Conservation (phyloP, 2,888 invertebrate genomes). For the Drosophila leonis region DNA sequence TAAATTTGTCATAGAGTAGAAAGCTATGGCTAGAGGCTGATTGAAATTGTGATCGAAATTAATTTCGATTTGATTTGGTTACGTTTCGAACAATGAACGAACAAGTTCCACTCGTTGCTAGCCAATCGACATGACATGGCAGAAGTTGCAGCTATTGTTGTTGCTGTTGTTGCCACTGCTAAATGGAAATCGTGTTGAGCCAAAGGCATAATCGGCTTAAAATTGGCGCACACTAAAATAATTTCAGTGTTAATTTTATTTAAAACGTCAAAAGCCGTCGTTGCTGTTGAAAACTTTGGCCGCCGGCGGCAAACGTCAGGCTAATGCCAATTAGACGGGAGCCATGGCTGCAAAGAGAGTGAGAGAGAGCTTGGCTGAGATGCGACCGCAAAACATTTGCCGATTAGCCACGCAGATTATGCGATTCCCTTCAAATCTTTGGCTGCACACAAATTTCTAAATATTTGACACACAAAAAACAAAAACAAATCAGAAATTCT, state of each 20-base stretch:
- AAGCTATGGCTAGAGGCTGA: background rate
- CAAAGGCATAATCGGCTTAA: constrained; percentile 69
- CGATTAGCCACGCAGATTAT: constrained; percentile 71
- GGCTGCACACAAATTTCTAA: constrained; percentile 24
- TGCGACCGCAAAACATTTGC: constrained; percentile 66
- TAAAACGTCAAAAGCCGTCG: constrained; percentile 47
- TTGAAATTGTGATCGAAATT: constrained; percentile 3
- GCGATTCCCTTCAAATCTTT: constrained; percentile 70
- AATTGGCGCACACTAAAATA: constrained; percentile 70
- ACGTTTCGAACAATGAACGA: constrained; percentile 6
- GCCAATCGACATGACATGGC: constrained; percentile 24
- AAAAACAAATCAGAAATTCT: background rate
- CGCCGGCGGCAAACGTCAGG: constrained; percentile 32
- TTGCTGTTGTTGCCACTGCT: constrained; percentile 13
- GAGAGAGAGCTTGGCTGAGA: background rate
- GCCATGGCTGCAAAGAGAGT: background rate
- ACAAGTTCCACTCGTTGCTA: constrained; percentile 9
- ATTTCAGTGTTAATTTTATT: constrained; percentile 74
- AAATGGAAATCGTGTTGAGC: constrained; percentile 44
- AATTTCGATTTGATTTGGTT: background rate
- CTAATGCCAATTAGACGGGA: constrained; percentile 72
- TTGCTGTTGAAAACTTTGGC: constrained; percentile 45
- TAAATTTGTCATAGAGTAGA: background rate
- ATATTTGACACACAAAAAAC: constrained; percentile 9
- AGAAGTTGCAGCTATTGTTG: constrained; percentile 3